Evolutionary conservation across 2,888 invertebrate species (phyloP).

Genomic region (Amphipyra tragopoginis): DNA sequence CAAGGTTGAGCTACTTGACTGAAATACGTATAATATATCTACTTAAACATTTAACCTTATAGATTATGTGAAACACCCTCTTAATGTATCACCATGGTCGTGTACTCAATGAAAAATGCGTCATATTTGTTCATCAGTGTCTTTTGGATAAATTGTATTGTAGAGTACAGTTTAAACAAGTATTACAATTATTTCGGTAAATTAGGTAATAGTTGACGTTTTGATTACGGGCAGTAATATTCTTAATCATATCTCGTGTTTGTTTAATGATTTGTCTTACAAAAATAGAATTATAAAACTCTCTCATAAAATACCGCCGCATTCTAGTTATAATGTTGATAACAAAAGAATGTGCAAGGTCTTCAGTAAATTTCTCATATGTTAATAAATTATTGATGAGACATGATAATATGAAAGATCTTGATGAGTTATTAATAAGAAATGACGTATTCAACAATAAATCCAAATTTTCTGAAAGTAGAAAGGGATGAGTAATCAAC

Average conservation of each 20-base stretch:
- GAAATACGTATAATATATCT: slow-evolving; percentile 13
- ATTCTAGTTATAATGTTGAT: slow-evolving; percentile 34
- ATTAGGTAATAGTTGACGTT: slow-evolving; percentile 17
- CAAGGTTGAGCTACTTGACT: slow-evolving; percentile 20
- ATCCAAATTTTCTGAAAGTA: too few species aligned
- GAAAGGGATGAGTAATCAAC: too few species aligned
- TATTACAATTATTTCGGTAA: not conserved
- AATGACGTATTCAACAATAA: too few species aligned
- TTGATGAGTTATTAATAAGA: not conserved
- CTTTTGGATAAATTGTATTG: too few species aligned
- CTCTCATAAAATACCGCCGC: slow-evolving; percentile 25
- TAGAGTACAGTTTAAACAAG: too few species aligned
- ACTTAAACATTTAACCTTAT: slow-evolving; percentile 17
- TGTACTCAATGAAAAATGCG: slow-evolving; percentile 17
- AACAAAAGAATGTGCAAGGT: slow-evolving; percentile 43
- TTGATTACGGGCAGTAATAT: slow-evolving; percentile 5
- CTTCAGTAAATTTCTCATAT: slow-evolving; percentile 25
- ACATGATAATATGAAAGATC: slow-evolving; percentile 3
- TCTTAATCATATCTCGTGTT: slow-evolving; percentile 10
- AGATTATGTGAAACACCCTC: slow-evolving; percentile 7
- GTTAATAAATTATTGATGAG: slow-evolving; percentile 28
- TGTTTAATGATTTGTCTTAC: slow-evolving; percentile 11
- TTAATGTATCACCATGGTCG: not conserved
- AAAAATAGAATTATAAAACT: slow-evolving; percentile 29
- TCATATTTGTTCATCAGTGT: not conserved